phyloP scores from a whole-genome alignment of 2,113 vertebrate genomes.

The Acrocephalus arundinaceus region DNA sequence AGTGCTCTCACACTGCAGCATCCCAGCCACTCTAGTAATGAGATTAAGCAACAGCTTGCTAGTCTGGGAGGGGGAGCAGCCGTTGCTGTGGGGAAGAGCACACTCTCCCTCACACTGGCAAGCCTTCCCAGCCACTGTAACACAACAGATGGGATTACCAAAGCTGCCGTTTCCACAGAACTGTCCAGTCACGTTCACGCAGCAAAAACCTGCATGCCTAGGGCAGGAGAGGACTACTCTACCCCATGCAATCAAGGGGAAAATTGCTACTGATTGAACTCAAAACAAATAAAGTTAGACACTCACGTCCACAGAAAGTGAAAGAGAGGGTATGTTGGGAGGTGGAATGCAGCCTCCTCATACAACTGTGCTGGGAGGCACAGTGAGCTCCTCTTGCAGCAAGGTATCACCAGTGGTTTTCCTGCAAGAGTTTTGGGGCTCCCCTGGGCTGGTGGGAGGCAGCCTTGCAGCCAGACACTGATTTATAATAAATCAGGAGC shows the following conservation, averaged over 20 bases:
- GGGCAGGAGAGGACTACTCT: background rate
- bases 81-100: background rate
- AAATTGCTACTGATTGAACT: background rate
- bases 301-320: accelerated
- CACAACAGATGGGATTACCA: background rate
- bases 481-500: background rate
- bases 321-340: accelerated
- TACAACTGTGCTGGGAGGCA: accelerated
- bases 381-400: accelerated
- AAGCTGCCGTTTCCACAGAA: background rate
- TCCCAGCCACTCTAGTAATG: background rate
- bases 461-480: background rate
- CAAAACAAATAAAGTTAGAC: background rate
- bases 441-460: background rate
- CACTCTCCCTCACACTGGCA: background rate
- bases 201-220: background rate
- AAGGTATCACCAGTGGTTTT: background rate
- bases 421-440: background rate
- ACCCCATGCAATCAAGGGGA: background rate
- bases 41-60: constrained; percentile 5
- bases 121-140: background rate
- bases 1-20: background rate
- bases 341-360: background rate
- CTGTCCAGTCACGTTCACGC: accelerated
- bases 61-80: background rate